Conservation (phyloP, 2,113 vertebrate species). For the Calyptommatus sinebrachiatus region DNA sequence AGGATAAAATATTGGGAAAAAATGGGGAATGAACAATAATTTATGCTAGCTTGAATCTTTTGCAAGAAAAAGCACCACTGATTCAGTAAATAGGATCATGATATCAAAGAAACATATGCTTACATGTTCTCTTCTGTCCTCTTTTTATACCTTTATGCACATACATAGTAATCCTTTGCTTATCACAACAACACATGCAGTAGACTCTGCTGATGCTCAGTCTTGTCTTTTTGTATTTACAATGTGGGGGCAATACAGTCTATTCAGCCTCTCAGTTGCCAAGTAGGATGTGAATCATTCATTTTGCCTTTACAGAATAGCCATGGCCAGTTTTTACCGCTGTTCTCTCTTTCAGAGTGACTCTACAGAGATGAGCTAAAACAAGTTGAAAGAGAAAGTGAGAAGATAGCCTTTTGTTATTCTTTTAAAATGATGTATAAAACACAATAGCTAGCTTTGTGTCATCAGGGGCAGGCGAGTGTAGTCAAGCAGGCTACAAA, state of each 20-base stretch:
- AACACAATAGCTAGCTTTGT: slow-evolving; percentile 8
- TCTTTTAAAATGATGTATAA: neutral
- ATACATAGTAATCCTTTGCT: too few relatives aligned
- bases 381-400: neutral
- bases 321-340: neutral
- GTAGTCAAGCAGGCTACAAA: slow-evolving; percentile 18
- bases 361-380: neutral
- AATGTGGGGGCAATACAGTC: too few relatives aligned
- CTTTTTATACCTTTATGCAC: too few relatives aligned
- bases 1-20: neutral
- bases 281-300: too few relatives aligned
- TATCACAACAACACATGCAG: too few relatives aligned
- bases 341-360: neutral
- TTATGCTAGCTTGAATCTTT: neutral
- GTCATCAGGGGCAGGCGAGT: slow-evolving; percentile 24
- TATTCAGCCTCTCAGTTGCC: too few relatives aligned
- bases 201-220: too few relatives aligned
- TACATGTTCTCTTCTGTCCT: neutral
- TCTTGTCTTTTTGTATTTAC: too few relatives aligned
- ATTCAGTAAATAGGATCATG: neutral
- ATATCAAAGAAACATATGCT: neutral
- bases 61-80: neutral
- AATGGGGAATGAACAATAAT: neutral
- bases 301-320: too few relatives aligned
- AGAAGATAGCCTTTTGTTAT: neutral